Base-by-base conservation (phyloP, 2,797 vertebrate species). In the Rhinatrema bivittatum region DNA sequence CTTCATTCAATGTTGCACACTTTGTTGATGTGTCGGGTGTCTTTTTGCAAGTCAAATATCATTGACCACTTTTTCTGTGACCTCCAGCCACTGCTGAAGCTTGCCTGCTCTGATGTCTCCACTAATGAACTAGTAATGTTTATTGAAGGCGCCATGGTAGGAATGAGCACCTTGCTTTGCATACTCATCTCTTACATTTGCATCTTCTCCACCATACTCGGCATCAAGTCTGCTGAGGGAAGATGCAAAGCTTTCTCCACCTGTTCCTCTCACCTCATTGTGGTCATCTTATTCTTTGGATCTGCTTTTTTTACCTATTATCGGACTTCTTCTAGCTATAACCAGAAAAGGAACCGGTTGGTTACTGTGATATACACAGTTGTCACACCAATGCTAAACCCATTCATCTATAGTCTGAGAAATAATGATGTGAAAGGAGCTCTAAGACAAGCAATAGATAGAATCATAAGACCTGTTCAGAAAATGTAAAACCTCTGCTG, bases 61-160 rank as follows among this genome's bases (percentile, higher is more conserved):
- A 43, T 43, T 9, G 43, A 43, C 18, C 41, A 43, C 5, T 43
- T 43, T 10, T 43, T 43, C 8, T 43, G 41, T 43, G 41, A 43
- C 23, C 33, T 43, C 20, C 41, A 41, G 29, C 41, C 43, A 23
- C 8, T 43, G 10, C 13, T 43, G n/a, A 41, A 41, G 6, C 16
- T 43, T 12, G 43, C 41, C 4, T 43, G 41, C 11, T 24, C 32
- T 12, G 41, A 43, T 13, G 43, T 41, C 29, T 29, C 20, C 29
- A 23, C 36, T 18, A 43, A 43, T 28, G 32, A 43, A n/a, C 7
- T 43, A 8, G 41, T 43, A 9, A 41, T 43, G 18, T 43, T 43
- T 12, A 20, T 43, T n/a, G 43, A 41, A 14, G 41, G 43, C 36
- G 32, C 43, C 25, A 13, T 43, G 29, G 29, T 43, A 21, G 41